Conservation (phyloP, 2,797 vertebrate genomes). For the Eulemur mongoz region DNA sequence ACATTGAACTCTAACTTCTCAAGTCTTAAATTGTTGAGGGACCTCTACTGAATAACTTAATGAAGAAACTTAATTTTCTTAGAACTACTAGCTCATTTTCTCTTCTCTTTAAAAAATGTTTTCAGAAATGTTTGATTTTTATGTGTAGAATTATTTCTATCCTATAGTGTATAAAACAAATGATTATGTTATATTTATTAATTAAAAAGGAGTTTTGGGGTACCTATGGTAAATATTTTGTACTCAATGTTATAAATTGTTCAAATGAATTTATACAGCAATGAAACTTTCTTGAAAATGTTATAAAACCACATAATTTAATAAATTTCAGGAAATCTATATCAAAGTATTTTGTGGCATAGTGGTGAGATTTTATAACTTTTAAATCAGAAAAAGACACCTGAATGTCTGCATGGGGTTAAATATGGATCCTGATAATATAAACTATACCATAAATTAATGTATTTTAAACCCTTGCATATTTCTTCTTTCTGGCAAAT, state of each 20-base stretch:
- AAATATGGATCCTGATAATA: background rate
- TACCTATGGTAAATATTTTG: background rate
- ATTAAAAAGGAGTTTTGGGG: background rate
- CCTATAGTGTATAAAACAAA: background rate
- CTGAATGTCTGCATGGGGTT: background rate
- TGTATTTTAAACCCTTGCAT: background rate
- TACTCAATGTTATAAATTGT: background rate
- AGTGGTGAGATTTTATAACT: conserved; percentile 15
- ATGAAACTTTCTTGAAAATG: background rate
- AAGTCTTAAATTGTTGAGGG: background rate
- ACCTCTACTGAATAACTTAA: background rate
- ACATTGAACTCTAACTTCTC: background rate
- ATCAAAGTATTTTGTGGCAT: conserved; percentile 19
- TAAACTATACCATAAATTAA: background rate
- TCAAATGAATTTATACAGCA: background rate
- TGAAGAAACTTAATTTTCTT: background rate
- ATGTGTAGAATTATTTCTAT: background rate
- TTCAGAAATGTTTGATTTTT: conserved; percentile 5
- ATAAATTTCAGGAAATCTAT: conserved; percentile 42
- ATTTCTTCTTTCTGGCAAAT: conserved; percentile 22
- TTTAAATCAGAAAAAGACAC: conserved; percentile 49
- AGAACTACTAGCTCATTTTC: background rate
- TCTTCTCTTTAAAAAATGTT: background rate
- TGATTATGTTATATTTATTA: background rate
- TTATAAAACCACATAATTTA: background rate